Base-by-base conservation (phyloP, 2,113 vertebrate genomes). In the Poeciliopsis retropinna region DNA sequence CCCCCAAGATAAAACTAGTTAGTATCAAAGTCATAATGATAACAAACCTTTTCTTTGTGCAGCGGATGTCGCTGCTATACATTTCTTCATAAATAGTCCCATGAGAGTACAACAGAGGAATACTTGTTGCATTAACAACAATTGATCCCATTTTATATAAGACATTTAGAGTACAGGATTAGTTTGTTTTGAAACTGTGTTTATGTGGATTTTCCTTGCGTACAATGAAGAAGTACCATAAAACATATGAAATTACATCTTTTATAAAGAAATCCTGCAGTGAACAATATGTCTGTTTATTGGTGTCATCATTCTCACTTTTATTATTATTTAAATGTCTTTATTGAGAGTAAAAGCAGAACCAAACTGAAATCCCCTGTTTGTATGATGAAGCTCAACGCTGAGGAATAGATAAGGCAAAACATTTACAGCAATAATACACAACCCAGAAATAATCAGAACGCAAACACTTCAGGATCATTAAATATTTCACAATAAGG, bases 201-300 rank as follows among this genome's bases (percentile, higher is more conserved):
- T 67, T 51, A 41, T 80, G 80, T 80, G 72, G 78, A 80, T 64
- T 83, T 79, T 76, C 87, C 80, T 86, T 82, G 78, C 91, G 88
- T 93, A 80, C 71, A 54, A 88, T 81, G 74, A 80, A 19, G 15
- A 51, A 57, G 22, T 22, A 9, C 22, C 86, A 88, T 73, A 87
- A 83, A 91, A 81, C 60, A 72, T 75, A 88, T 89, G 73, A 90
- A 72, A 86, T 79, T 85, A 79, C 72, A 78, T 91, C 89, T 94
- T 93, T 89, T 91, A 93, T 92, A 93, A 93, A 93, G 78, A 86
- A 89, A 91, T 81, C 61, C 73, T 86, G 78, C 78, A 80, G 76
- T 75, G 76, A 85, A 64, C 64, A 64, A 41, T 2, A 9, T 67
- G 63, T 60, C 19, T 81, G 37, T 70, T 79, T 14, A 47, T 86